Conservation (phyloP, 2,797 vertebrate species). For the Premnoplex brunnescens region DNA sequence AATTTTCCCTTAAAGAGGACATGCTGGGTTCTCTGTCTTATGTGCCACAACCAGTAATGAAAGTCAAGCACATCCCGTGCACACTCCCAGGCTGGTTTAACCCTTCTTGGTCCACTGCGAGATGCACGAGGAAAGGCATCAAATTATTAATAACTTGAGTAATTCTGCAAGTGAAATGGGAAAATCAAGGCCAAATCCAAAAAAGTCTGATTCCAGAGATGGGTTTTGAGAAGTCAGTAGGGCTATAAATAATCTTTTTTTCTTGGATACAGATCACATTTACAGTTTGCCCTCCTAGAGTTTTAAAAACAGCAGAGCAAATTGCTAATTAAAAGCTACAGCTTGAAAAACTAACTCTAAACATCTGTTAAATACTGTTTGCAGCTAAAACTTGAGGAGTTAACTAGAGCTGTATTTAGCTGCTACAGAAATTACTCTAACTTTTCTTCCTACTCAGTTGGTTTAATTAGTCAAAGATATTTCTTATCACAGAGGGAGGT, state of each 20-base stretch:
- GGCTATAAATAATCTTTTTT: background rate
- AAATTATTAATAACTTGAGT: background rate
- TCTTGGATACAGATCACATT: background rate
- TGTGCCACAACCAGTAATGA: background rate
- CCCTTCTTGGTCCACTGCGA: background rate
- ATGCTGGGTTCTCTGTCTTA: slow-evolving; percentile 4
- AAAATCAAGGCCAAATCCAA: background rate
- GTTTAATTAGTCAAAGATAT: background rate
- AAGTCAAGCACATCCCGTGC: background rate
- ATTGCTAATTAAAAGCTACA: background rate
- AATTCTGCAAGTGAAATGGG: background rate
- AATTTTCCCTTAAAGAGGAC: slow-evolving; percentile 17
- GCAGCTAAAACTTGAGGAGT: background rate
- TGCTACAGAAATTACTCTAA: background rate
- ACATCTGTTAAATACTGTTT: background rate
- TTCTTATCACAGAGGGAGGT: background rate
- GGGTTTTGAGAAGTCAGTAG: background rate
- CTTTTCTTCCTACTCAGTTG: background rate
- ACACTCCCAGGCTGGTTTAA: background rate
- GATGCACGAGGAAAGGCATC: background rate
- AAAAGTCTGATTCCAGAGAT: background rate
- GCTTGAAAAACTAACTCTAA: background rate
- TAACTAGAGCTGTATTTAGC: background rate
- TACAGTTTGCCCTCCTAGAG: background rate
- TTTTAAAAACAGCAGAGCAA: background rate